These are phyloP conservation scores for Lithobates pipiens DNA, from an alignment of 2,797 vertebrate genomes.

Conservation along the genomic window DNA sequence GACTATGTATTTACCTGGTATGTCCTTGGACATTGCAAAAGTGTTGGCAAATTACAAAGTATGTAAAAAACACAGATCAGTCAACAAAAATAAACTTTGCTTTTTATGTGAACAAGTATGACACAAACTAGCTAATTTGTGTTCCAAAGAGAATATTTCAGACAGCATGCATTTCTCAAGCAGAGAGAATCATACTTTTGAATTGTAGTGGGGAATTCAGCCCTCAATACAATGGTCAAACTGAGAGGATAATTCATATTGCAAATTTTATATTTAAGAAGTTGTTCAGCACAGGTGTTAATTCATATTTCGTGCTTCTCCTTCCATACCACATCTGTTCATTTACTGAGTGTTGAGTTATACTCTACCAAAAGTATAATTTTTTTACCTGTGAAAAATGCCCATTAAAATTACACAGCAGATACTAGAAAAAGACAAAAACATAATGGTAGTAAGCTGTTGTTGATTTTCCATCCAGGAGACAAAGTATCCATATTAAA, in stretches of 20 bases:
- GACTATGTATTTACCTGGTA: neutral
- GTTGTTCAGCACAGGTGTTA: neutral
- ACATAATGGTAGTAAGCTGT: neutral
- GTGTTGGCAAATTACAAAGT: neutral
- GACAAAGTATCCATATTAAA: too few species aligned
- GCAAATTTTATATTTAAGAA: neutral
- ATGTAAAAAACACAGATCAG: neutral
- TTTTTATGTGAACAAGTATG: neutral
- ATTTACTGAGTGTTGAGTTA: neutral
- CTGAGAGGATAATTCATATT: neutral
- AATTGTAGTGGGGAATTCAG: neutral
- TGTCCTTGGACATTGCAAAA: neutral
- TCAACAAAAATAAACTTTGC: neutral
- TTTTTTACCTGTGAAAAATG: neutral
- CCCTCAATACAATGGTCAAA: neutral
- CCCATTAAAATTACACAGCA: neutral
- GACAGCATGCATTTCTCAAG: neutral
- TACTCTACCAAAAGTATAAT: neutral
- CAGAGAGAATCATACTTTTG: neutral
- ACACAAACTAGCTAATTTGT: neutral
- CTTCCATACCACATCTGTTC: neutral
- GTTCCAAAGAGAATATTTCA: neutral
- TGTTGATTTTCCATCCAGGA: neutral
- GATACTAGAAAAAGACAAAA: neutral
- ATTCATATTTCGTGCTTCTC: neutral